These are phyloP conservation scores for Leucozona laternaria DNA, from an alignment of 2,888 invertebrate species.

Conservation along the genomic window DNA sequence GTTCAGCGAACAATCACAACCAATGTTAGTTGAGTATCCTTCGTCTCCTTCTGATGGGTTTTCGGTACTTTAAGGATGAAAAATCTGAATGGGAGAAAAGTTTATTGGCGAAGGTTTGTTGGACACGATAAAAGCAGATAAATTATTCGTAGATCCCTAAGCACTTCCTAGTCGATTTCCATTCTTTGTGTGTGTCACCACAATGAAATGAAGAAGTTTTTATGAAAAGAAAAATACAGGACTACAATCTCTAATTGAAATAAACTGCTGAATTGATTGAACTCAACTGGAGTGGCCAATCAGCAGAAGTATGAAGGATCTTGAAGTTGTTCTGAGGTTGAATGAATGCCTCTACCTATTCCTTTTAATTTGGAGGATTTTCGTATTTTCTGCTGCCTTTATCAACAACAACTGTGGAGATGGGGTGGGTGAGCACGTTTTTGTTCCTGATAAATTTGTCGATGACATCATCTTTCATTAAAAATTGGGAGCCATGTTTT, in stretches of 20 bases:
- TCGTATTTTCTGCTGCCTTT: neutral
- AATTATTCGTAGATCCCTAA: conserved; percentile 31
- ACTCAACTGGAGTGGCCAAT: neutral
- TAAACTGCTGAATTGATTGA: conserved; percentile 47
- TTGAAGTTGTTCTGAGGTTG: neutral
- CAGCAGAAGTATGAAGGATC: conserved; percentile 39
- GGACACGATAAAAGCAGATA: conserved; percentile 19
- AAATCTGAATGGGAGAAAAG: conserved; percentile 14
- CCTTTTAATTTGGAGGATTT: neutral
- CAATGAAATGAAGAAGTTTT: conserved; percentile 53
- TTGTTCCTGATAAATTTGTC: neutral
- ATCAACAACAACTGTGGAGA: neutral
- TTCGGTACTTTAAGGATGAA: neutral
- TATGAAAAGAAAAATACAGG: conserved; percentile 30
- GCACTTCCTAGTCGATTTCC: conserved; percentile 12
- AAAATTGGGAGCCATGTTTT: neutral
- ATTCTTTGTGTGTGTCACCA: conserved; percentile 45
- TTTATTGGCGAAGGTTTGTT: conserved; percentile 29
- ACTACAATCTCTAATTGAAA: conserved; percentile 26
- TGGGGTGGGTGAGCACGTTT: neutral
- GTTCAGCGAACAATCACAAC: conserved; percentile 27
- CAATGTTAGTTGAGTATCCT: conserved; percentile 1
- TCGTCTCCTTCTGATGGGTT: neutral
- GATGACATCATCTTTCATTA: neutral
- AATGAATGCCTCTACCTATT: neutral